These are phyloP conservation scores for Episyrphus balteatus DNA, from an alignment of 1,140 invertebrate genomes.

Conservation along the genomic window DNA sequence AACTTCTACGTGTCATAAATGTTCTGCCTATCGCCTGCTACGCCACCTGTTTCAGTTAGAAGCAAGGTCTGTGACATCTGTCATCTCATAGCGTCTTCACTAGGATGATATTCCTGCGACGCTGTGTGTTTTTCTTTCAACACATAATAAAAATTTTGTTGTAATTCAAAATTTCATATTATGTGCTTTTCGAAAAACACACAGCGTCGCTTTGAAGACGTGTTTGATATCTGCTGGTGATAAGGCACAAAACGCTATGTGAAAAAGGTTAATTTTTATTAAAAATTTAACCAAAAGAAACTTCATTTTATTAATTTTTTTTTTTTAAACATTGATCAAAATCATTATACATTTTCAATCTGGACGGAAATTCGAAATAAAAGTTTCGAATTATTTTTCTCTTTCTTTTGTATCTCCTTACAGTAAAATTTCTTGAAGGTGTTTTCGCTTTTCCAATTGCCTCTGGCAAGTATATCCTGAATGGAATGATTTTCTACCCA, in stretches of 20 bases:
- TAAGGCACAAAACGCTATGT: conserved; percentile 8
- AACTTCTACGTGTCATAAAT: no score
- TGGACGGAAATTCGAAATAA: conserved; percentile 1
- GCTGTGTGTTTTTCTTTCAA: not conserved
- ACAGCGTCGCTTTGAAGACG: conserved; percentile 1
- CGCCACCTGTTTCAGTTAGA: no score
- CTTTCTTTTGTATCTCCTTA: conserved; percentile 6
- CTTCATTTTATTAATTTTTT: no score
- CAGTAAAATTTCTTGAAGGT: no score
- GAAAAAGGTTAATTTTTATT: conserved; percentile 1
- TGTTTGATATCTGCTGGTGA: conserved; percentile 2
- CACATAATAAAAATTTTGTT: no score
- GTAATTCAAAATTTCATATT: not conserved
- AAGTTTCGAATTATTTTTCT: not conserved
- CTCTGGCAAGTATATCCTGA: conserved; percentile 15
- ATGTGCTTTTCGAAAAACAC: conserved; percentile 4
- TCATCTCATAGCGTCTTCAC: conserved; percentile 1
- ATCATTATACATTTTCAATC: not conserved
- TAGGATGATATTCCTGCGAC: conserved; percentile 4
- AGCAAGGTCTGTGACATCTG: not conserved
- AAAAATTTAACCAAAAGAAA: not conserved
- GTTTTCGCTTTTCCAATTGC: no score
- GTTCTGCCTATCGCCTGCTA: no score
- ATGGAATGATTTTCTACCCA: conserved; percentile 17
- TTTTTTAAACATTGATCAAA: not conserved